Percentiles rank a stretch among this genome's conserved stretches.
These are phyloP conservation scores for Micrastur ruficollis DNA, from an alignment of 2,797 vertebrate genomes.

Conservation along the genomic window DNA sequence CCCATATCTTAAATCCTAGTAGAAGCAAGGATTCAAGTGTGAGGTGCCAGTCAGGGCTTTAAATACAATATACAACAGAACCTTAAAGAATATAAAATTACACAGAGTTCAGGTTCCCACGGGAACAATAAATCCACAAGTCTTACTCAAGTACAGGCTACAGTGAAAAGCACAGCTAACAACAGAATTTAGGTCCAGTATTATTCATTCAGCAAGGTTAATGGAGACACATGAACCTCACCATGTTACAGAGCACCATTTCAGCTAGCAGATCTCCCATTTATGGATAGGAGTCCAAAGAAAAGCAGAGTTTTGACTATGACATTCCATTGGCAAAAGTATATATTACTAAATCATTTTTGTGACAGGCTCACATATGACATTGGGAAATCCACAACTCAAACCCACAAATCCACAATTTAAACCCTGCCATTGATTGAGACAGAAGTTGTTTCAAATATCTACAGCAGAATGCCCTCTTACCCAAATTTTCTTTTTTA, in stretches of 20 bases:
- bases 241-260: not conserved
- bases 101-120: not conserved
- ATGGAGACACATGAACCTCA: not conserved
- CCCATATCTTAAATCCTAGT: not conserved
- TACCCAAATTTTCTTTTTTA: fast-evolving
- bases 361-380: not conserved
- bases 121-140: not conserved
- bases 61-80: not conserved
- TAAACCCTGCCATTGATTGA: not conserved
- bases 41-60: not conserved
- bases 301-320: not conserved
- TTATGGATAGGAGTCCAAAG: not conserved
- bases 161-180: not conserved
- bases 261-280: not conserved
- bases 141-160: not conserved
- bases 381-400: not conserved
- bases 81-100: not conserved
- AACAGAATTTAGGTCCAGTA: not conserved
- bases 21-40: not conserved
- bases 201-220: not conserved
- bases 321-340: not conserved
- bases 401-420: not conserved
- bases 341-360: not conserved
- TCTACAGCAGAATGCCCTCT: not conserved
- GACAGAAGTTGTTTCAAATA: not conserved